Conservation (phyloP, 2,888 invertebrate genomes). For the Phortica magna region DNA sequence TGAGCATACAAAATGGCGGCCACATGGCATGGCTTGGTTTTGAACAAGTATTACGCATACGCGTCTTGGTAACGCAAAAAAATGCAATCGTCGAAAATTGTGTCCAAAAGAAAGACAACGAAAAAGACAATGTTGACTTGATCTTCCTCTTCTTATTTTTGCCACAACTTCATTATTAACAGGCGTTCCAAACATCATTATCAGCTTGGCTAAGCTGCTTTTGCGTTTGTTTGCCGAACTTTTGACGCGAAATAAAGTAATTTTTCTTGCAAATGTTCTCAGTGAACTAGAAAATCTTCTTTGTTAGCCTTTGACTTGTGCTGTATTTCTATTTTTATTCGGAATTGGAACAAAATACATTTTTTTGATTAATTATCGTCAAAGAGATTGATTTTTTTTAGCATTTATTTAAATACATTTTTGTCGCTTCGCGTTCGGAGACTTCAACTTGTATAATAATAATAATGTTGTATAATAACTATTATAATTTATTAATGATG, state of each 20-base stretch:
- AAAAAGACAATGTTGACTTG: not conserved
- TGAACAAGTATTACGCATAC: conserved; percentile 24
- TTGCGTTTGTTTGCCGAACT: too few species aligned
- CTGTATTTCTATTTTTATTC: too few species aligned
- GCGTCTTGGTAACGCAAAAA: not conserved
- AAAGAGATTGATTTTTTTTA: not conserved
- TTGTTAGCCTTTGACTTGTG: conserved; percentile 27
- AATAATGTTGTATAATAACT: too few species aligned
- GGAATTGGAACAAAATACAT: too few species aligned
- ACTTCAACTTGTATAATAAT: too few species aligned
- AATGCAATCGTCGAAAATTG: not conserved
- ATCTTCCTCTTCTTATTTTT: not conserved
- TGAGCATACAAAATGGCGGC: conserved; percentile 16
- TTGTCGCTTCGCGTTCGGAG: too few species aligned
- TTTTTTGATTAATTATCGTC: conserved; percentile 27
- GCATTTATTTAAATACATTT: too few species aligned
- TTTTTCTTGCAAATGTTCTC: conserved; percentile 8
- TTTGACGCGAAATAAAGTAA: not conserved
- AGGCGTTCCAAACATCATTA: too few species aligned
- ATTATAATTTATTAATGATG: not conserved
- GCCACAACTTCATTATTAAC: too few species aligned
- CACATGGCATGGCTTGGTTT: conserved; percentile 7
- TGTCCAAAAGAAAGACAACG: not conserved
- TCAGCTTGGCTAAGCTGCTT: too few species aligned
- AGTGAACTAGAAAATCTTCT: conserved; percentile 34